Evolutionary conservation across 2,797 vertebrate genomes (phyloP).

Genomic region (Aplochiton taeniatus): DNA sequence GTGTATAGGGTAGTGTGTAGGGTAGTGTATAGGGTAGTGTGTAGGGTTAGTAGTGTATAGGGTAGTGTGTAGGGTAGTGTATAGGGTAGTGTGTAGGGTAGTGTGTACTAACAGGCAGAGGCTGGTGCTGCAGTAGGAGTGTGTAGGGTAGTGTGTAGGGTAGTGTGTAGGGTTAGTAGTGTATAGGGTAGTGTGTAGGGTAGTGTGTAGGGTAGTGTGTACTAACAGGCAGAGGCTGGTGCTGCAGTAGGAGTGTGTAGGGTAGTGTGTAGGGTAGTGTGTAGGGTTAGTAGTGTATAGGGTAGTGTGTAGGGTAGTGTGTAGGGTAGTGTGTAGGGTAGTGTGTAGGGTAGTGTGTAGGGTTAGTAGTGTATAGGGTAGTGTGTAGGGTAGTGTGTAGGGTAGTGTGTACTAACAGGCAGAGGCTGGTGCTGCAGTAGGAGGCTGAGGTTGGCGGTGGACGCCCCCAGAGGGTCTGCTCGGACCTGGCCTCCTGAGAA

Average conservation of each 20-base stretch:
- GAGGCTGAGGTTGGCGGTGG: constrained; percentile 99
- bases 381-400: constrained; percentile 82
- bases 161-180: too few species aligned
- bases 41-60: constrained; percentile 19
- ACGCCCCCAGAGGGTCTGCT: constrained; percentile 97
- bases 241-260: too few species aligned
- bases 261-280: constrained; percentile 25
- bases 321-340: constrained; percentile 51
- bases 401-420: constrained; percentile 98
- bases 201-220: background rate
- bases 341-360: constrained; percentile 23
- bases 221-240: too few species aligned
- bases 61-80: too few species aligned
- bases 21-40: constrained; percentile 5
- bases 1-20: constrained; percentile 25
- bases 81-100: too few species aligned
- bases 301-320: constrained; percentile 20
- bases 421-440: constrained; percentile 99
- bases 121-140: too few species aligned
- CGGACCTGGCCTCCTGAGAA: constrained; percentile 99
- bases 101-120: too few species aligned
- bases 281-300: constrained; percentile 37
- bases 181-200: background rate
- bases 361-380: constrained; percentile 31
- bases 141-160: too few species aligned